A percentile compares a stretch with the other conserved stretches of the same genome.
Conservation (phyloP, 2,888 invertebrate species). For the Atrina japonica region DNA sequence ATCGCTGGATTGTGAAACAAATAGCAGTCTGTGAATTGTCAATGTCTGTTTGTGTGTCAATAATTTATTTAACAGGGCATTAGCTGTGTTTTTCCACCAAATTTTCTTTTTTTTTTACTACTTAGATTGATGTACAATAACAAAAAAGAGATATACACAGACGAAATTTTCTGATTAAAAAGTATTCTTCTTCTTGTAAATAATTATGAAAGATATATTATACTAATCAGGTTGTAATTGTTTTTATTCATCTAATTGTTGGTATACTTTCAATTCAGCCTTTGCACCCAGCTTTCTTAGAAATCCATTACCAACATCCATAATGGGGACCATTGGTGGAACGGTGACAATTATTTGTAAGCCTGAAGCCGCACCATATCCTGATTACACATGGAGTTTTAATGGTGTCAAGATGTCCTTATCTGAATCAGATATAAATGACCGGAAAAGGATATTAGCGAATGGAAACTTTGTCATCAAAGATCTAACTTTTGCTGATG, state of each 20-base stretch:
- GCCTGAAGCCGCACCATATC: slow-evolving; percentile 95
- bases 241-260: too few species aligned
- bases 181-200: too few species aligned
- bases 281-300: slow-evolving; percentile 94
- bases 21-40: too few species aligned
- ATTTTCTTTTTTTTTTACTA: too few species aligned
- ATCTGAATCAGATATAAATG: slow-evolving; percentile 34
- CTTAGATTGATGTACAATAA: too few species aligned
- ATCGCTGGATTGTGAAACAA: too few species aligned
- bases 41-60: neutral
- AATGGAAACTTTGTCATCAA: slow-evolving; percentile 86
- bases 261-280: slow-evolving; percentile 70
- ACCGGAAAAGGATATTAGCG: slow-evolving; percentile 40
- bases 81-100: too few species aligned
- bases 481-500: slow-evolving; percentile 56
- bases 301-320: slow-evolving; percentile 89
- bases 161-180: too few species aligned
- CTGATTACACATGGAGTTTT: slow-evolving; percentile 92
- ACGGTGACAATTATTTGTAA: slow-evolving; percentile 93
- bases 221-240: too few species aligned
- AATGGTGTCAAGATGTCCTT: slow-evolving; percentile 81
- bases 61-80: too few species aligned
- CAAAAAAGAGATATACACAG: too few species aligned
- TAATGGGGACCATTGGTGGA: slow-evolving; percentile 94
- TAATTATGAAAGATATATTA: too few species aligned